Base-by-base conservation (phyloP, 2,888 invertebrate genomes). In the Nudaria mundana region DNA sequence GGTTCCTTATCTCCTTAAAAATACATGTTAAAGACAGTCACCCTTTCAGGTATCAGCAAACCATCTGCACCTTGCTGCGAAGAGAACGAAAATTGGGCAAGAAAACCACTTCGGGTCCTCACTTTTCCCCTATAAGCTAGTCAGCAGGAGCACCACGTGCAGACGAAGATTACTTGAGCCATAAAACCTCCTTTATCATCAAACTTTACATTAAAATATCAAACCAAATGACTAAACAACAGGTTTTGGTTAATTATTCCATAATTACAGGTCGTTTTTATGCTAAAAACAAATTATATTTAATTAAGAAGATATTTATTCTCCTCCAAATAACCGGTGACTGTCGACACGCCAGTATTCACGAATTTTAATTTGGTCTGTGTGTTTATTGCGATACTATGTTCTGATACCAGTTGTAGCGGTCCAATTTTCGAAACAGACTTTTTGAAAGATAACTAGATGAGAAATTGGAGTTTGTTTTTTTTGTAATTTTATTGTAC, bases 281-380 rank as follows among this genome's bases (percentile, higher is more conserved):
- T 59, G 63, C 55, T 48, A 60, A 59, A 67, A 64, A 76, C 74
- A 76, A 77, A 76, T 77, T 72, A 71, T 59, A 58, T 66, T 72
- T 74, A 76, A 79, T 78, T 77, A 71, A 57, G 39, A 49, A 57
- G 64, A 71, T 71, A 71, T 73, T 65, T 72, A 74, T 69, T 66
- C 57, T 63, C 54, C 51, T 40, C 51, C 53, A 52, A 66, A 64
- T 59, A 40, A 34, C 47, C 56, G 44, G 55, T 47, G 53, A 61
- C 48, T 57, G 53, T 48, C 44, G 63, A 66, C 71, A 64, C 63
- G 71, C 76, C 76, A 71, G 66, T 76, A 76, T 77, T 81, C 75
- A 73, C 78, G 71, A 76, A 84, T 84, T 83, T 84, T 83, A 84
- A 84, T 85, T 84, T 78, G 78, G 68, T 51, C 61, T 52, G 71